These are phyloP conservation scores for Platalea minor DNA, from an alignment of 2,797 vertebrate genomes.

Conservation along the genomic window DNA sequence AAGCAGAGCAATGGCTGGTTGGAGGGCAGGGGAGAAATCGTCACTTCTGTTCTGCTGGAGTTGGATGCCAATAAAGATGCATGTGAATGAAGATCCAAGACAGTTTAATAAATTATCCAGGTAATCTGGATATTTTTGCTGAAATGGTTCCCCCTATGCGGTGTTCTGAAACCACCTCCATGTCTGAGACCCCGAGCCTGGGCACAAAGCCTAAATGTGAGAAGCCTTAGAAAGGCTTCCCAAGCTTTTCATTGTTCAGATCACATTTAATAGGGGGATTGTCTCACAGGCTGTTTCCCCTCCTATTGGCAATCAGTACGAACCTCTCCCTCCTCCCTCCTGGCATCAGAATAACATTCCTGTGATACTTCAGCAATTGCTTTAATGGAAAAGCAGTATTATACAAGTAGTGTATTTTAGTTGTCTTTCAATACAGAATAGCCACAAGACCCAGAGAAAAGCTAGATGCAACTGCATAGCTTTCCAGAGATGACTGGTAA, in stretches of 20 bases:
- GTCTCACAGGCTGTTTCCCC: not conserved
- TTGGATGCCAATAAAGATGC: not conserved
- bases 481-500: not conserved
- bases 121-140: not conserved
- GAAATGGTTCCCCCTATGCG: not conserved
- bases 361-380: constrained; percentile 37
- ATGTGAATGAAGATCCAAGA: not conserved
- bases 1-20: not conserved
- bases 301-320: not conserved
- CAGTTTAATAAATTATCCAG: not conserved
- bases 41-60: not conserved
- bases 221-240: constrained; percentile 20
- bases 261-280: constrained; percentile 30
- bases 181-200: not conserved
- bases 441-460: not conserved
- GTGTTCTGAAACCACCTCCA: not conserved
- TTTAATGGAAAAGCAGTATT: constrained; percentile 32
- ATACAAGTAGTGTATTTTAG: not conserved
- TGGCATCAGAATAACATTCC: constrained; percentile 46
- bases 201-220: constrained; percentile 22
- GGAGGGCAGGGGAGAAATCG: not conserved
- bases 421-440: not conserved
- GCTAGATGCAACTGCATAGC: not conserved
- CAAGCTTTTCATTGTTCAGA: constrained; percentile 34
- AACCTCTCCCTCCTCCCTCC: constrained; percentile 5